phyloP scores from a whole-genome alignment of 2,797 vertebrate genomes.

The Xiphophorus birchmanni region DNA sequence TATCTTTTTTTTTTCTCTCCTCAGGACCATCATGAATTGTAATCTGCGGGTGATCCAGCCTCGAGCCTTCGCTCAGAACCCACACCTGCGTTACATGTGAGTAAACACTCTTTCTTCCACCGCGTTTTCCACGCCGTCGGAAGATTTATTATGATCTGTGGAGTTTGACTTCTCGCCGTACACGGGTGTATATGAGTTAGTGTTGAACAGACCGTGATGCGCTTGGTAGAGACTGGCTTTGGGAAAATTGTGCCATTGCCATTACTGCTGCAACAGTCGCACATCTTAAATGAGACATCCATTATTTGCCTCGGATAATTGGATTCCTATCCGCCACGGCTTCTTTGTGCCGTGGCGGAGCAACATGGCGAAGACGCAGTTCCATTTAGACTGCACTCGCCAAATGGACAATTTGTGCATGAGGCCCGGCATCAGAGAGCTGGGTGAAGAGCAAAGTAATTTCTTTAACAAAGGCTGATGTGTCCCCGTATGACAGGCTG shows the following conservation, averaged over 20 bases:
- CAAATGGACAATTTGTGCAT: conserved; percentile 76
- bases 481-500: conserved; percentile 73
- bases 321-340: conserved; percentile 68
- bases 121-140: conserved; percentile 39
- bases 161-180: conserved; percentile 40
- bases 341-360: conserved; percentile 64
- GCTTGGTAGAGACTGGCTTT: conserved; percentile 57
- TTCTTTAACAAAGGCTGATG: conserved; percentile 79
- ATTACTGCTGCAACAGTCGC: conserved; percentile 58
- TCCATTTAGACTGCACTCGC: conserved; percentile 70
- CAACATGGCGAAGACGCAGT: conserved; percentile 63
- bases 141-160: conserved; percentile 49
- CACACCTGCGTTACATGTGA: conserved; percentile 97
- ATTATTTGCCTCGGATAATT: conserved; percentile 77
- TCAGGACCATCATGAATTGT: conserved; percentile 97
- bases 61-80: conserved; percentile 95
- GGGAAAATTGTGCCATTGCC: conserved; percentile 47
- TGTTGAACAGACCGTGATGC: conserved; percentile 59
- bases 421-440: conserved; percentile 62
- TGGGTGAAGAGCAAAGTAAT: conserved; percentile 69
- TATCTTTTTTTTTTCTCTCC: conserved; percentile 28
- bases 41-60: conserved; percentile 93
- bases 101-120: conserved; percentile 72
- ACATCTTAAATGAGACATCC: conserved; percentile 75
- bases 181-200: conserved; percentile 51